Evolutionary conservation across 2,113 vertebrate species (phyloP).

Genomic region (Limnothrissa miodon): DNA sequence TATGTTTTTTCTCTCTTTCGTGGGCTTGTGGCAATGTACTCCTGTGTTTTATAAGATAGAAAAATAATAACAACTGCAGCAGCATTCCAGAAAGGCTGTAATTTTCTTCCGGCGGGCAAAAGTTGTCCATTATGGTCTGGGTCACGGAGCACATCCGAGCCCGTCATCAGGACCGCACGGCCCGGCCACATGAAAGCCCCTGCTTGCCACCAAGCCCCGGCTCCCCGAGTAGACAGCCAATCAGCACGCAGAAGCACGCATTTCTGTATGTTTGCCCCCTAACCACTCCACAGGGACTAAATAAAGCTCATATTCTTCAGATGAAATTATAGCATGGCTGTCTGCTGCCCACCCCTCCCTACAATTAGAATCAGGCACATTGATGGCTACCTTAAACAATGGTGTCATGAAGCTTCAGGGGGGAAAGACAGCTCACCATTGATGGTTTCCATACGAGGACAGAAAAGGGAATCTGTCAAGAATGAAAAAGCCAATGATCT

Average conservation of each 20-base stretch:
- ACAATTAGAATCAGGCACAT: slow-evolving; percentile 67
- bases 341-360: slow-evolving; percentile 64
- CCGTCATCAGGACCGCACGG: slow-evolving; percentile 70
- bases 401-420: slow-evolving; percentile 45
- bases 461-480: neutral
- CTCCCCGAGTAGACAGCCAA: slow-evolving; percentile 69
- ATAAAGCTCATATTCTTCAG: slow-evolving; percentile 70
- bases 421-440: neutral
- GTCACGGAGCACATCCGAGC: slow-evolving; percentile 76
- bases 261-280: slow-evolving; percentile 62
- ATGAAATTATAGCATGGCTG: slow-evolving; percentile 70
- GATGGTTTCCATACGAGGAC: neutral
- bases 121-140: slow-evolving; percentile 79
- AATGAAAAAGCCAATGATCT: neutral
- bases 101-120: slow-evolving; percentile 78
- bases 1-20: slow-evolving; percentile 43
- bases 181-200: slow-evolving; percentile 72
- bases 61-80: slow-evolving; percentile 78
- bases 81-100: slow-evolving; percentile 78
- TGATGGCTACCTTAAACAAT: slow-evolving; percentile 62
- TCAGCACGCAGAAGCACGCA: slow-evolving; percentile 57
- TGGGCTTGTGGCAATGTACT: neutral
- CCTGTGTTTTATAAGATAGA: slow-evolving; percentile 64
- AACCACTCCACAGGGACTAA: slow-evolving; percentile 69
- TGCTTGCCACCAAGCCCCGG: slow-evolving; percentile 65